These are phyloP conservation scores for Brevimyrus niger DNA, from an alignment of 2,113 vertebrate genomes.

Conservation along the genomic window DNA sequence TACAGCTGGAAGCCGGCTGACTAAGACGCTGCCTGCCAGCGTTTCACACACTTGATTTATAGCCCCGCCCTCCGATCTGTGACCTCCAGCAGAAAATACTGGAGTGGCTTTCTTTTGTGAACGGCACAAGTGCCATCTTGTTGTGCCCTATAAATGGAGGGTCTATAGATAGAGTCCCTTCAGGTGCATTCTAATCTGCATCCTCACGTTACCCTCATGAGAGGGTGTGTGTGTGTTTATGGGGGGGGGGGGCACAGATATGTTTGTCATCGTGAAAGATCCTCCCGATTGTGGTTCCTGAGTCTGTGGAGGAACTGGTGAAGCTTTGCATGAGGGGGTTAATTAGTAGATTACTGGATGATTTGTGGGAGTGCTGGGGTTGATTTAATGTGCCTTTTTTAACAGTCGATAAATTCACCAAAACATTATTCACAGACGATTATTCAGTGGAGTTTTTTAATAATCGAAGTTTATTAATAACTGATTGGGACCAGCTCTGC, in stretches of 20 bases:
- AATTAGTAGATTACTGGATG: background rate
- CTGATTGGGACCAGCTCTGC: background rate
- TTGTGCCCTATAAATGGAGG: background rate
- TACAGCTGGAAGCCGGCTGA: background rate
- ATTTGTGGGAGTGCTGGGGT: background rate
- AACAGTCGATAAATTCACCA: background rate
- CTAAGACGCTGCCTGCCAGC: background rate
- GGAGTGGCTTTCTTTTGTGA: background rate
- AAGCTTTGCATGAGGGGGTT: background rate
- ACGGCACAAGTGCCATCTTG: background rate
- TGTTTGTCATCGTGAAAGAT: no score
- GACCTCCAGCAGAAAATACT: background rate
- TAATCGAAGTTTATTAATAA: background rate
- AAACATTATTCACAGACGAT: background rate
- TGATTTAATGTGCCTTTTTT: background rate
- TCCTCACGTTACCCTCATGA: background rate
- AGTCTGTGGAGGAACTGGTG: background rate
- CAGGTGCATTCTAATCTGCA: background rate
- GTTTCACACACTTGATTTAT: background rate
- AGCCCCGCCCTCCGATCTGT: background rate
- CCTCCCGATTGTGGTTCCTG: background rate
- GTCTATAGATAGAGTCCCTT: background rate
- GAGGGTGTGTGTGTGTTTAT: background rate
- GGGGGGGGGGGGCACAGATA: background rate
- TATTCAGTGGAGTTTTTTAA: background rate